A percentile compares a stretch with the other conserved stretches of the same genome.
Conservation (phyloP, 2,113 vertebrate genomes). For the Hassar affinis region DNA sequence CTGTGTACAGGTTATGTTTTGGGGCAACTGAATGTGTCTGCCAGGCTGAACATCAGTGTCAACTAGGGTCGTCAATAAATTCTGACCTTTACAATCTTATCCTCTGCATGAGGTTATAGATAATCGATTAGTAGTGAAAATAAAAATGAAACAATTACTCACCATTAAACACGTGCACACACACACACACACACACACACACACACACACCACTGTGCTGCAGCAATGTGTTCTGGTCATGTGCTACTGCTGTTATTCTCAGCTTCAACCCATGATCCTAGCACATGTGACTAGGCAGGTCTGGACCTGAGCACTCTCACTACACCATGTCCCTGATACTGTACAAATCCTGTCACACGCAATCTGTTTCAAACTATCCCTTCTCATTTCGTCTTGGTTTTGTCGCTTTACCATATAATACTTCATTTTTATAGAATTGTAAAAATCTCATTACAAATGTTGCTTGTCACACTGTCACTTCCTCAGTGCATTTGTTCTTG, state of each 20-base stretch:
- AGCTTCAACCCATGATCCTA: conserved; percentile 3
- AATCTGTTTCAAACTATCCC: not conserved
- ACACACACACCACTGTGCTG: not conserved
- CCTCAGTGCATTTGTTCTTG: not conserved
- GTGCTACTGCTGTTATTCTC: not conserved
- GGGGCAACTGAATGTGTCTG: not conserved
- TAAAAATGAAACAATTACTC: not conserved
- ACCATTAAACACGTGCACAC: not conserved
- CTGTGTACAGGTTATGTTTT: not conserved
- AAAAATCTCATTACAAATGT: not conserved
- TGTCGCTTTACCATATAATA: not conserved
- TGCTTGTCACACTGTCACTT: not conserved
- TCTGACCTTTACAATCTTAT: not conserved
- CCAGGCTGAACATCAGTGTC: not conserved
- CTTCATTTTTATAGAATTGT: not conserved
- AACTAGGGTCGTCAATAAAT: not conserved
- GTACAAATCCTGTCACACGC: not conserved
- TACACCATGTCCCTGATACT: not conserved
- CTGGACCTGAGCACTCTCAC: not conserved
- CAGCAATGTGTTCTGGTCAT: not conserved
- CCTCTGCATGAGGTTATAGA: not conserved
- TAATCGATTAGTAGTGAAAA: not conserved
- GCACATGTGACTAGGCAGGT: conserved; percentile 4
- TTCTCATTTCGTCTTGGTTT: not conserved
- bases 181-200: not conserved